Evolutionary conservation across 2,888 invertebrate genomes (phyloP).

Genomic region (Dichetophora obliterata): DNA sequence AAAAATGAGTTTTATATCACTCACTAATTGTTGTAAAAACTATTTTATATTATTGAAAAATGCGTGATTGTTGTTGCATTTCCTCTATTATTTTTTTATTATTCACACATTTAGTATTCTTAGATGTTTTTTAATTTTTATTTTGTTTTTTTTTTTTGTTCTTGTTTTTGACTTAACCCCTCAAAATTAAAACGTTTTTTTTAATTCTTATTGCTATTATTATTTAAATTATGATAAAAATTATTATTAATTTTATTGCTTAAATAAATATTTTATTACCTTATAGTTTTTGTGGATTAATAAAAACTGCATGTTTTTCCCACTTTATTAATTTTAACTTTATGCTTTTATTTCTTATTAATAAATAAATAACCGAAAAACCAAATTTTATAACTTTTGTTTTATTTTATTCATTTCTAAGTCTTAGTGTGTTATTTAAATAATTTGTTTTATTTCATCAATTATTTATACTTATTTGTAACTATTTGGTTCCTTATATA

Average conservation of each 20-base stretch:
- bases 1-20: not conserved
- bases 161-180: not conserved
- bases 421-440: not conserved
- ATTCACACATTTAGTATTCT: not conserved
- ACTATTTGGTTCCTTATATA: not conserved
- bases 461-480: not conserved
- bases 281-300: not conserved
- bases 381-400: not conserved
- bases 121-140: constrained; percentile 2
- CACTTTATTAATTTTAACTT: not conserved
- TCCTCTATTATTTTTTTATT: not conserved
- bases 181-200: too few relatives aligned
- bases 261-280: not conserved
- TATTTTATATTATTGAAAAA: not conserved
- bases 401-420: not conserved
- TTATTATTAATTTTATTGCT: not conserved
- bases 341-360: not conserved
- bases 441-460: not conserved
- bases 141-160: not conserved
- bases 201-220: too few relatives aligned
- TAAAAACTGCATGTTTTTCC: not conserved
- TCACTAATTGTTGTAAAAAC: constrained; percentile 16
- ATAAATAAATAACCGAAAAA: not conserved
- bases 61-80: not conserved
- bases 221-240: too few relatives aligned